Conservation (phyloP, 2,797 vertebrate species). For the Thripadectes ignobilis region DNA sequence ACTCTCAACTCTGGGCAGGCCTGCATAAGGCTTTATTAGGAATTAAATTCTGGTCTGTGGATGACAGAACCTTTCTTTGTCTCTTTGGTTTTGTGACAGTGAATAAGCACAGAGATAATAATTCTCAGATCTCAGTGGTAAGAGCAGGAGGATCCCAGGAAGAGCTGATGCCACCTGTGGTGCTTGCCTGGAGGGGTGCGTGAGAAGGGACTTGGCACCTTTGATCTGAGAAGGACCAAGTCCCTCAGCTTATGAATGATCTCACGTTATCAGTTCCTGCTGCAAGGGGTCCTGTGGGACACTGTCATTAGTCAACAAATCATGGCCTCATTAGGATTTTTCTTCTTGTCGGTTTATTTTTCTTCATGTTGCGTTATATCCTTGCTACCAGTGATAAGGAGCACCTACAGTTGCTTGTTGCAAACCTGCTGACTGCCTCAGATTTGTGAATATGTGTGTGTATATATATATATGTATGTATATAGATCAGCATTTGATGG, state of each 20-base stretch:
- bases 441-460: not conserved
- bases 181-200: not conserved
- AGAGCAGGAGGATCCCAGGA: not conserved
- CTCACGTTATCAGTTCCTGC: not conserved
- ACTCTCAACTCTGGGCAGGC: not conserved
- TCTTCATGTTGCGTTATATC: not conserved
- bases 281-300: not conserved
- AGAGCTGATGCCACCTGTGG: not conserved
- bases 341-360: not conserved
- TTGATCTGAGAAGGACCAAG: not conserved
- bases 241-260: rapidly evolving
- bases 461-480: not conserved
- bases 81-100: not conserved
- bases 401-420: not conserved
- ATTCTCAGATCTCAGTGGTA: not conserved
- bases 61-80: not conserved
- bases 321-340: not conserved
- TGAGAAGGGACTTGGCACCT: not conserved
- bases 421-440: not conserved
- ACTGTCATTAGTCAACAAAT: not conserved
- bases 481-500: not conserved
- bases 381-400: rapidly evolving
- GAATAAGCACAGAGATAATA: not conserved
- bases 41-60: not conserved
- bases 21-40: not conserved